Conservation (phyloP, 2,797 vertebrate species). For the Monodelphis domestica region DNA sequence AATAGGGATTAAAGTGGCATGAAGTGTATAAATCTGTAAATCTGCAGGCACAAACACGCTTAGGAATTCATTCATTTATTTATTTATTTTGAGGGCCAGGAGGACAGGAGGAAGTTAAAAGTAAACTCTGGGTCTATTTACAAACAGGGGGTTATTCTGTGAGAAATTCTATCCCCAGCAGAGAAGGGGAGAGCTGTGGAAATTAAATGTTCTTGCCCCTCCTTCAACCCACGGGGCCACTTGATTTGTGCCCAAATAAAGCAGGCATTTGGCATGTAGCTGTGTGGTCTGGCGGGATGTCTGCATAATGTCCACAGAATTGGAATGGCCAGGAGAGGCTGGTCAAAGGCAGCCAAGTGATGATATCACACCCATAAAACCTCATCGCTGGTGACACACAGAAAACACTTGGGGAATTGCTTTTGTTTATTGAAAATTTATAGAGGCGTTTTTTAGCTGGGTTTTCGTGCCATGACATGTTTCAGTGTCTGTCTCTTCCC, state of each 20-base stretch:
- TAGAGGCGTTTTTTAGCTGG: conserved; percentile 83
- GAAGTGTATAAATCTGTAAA: conserved; percentile 81
- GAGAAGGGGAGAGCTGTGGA: conserved; percentile 30
- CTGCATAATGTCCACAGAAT: conserved; percentile 83
- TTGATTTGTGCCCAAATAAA: conserved; percentile 84
- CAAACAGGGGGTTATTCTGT: conserved; percentile 65
- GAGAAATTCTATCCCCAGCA: conserved; percentile 67
- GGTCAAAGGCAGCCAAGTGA: conserved; percentile 87
- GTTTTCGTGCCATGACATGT: conserved; percentile 83
- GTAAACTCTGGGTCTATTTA: conserved; percentile 78
- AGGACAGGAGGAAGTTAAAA: conserved; percentile 67
- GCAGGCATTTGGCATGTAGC: conserved; percentile 81
- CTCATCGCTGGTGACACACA: conserved; percentile 85
- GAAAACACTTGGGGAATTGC: conserved; percentile 87
- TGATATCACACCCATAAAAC: conserved; percentile 89
- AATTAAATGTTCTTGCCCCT: conserved; percentile 76
- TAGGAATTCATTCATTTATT: conserved; percentile 79
- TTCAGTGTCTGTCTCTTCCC: conserved; percentile 81
- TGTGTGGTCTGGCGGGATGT: conserved; percentile 81
- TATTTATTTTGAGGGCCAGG: conserved; percentile 60
- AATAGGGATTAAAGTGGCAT: conserved; percentile 84
- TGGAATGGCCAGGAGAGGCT: conserved; percentile 83
- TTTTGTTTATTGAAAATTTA: conserved; percentile 87
- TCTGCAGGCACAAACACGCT: conserved; percentile 82
- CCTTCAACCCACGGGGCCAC: conserved; percentile 79